Percentiles rank a stretch among this genome's conserved stretches.
Evolutionary conservation across 2,888 invertebrate species (phyloP).

Genomic region (Rhabditophanes sp.): DNA sequence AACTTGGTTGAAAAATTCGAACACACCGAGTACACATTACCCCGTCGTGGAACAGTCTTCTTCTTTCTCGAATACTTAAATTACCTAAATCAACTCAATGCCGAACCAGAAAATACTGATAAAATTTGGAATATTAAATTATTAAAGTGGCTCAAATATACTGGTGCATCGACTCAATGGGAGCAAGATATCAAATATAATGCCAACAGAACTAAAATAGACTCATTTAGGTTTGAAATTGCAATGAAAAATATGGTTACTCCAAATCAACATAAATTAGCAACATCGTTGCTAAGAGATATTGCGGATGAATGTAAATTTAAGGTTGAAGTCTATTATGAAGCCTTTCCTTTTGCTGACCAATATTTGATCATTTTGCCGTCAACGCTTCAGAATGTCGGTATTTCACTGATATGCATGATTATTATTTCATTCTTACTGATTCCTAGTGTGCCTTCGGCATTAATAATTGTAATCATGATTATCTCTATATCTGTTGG

Average conservation of each 20-base stretch:
- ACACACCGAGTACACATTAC: constrained; percentile 37
- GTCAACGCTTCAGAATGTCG: constrained; percentile 55
- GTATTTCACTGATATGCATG: constrained; percentile 63
- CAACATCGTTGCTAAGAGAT: constrained; percentile 26
- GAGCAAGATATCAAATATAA: constrained; percentile 30
- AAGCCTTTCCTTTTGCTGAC: constrained; percentile 42
- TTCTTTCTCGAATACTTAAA: constrained; percentile 38
- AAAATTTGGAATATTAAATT: constrained; percentile 35
- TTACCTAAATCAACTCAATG: constrained; percentile 34
- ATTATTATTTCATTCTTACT: constrained; percentile 80
- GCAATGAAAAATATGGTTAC: constrained; percentile 40
- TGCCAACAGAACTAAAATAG: neutral
- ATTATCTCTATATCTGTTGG: constrained; percentile 81
- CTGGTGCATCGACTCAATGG: constrained; percentile 38
- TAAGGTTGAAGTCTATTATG: constrained; percentile 24
- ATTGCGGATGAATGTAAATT: constrained; percentile 35
- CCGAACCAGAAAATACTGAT: constrained; percentile 35
- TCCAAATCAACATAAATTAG: constrained; percentile 40
- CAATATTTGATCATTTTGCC: constrained; percentile 42
- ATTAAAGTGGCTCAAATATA: constrained; percentile 38
- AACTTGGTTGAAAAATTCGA: constrained; percentile 28
- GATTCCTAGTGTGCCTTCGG: constrained; percentile 60
- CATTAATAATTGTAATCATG: constrained; percentile 80
- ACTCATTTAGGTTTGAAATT: constrained; percentile 16
- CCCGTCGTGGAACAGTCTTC: constrained; percentile 40